These are phyloP conservation scores for Mareca strepera DNA, from an alignment of 2,797 vertebrate genomes.

Conservation along the genomic window DNA sequence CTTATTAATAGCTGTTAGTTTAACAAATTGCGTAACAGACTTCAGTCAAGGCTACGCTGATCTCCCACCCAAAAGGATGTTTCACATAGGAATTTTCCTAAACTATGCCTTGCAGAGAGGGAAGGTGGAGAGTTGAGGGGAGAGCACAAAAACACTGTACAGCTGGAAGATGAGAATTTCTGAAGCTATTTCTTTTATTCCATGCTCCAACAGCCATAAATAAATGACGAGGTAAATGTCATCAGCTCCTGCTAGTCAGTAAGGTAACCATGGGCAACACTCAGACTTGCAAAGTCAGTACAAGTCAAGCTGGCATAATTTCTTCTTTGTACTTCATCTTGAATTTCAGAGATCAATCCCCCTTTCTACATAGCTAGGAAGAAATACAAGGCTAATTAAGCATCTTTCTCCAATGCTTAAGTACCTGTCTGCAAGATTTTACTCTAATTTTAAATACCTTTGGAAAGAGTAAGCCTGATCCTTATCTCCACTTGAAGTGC, in stretches of 20 bases:
- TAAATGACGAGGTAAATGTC: not conserved
- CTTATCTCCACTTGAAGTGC: not conserved
- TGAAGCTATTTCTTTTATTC: not conserved
- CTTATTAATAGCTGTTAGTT: slow-evolving; percentile 20
- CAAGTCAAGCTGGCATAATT: not conserved
- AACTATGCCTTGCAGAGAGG: not conserved
- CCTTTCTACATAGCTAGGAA: not conserved
- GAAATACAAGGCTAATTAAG: not conserved
- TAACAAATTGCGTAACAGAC: not conserved
- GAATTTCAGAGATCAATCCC: not conserved
- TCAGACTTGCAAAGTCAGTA: not conserved
- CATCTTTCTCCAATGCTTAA: not conserved
- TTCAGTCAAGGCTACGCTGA: slow-evolving; percentile 19
- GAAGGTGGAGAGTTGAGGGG: not conserved
- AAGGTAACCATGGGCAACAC: not conserved
- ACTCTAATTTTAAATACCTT: not conserved
- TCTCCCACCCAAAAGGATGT: not conserved
- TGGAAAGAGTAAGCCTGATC: not conserved
- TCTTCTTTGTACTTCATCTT: not conserved
- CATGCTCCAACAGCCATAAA: not conserved
- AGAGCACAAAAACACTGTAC: not conserved
- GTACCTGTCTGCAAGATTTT: not conserved
- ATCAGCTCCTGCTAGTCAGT: not conserved
- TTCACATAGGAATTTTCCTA: not conserved
- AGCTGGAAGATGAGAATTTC: not conserved